Evolutionary conservation across 92 coral and sea anemone genomes (phyloP), one percentile per base, ranked within the genome.

Genomic region (Parazoanthus atlanticus): DNA sequence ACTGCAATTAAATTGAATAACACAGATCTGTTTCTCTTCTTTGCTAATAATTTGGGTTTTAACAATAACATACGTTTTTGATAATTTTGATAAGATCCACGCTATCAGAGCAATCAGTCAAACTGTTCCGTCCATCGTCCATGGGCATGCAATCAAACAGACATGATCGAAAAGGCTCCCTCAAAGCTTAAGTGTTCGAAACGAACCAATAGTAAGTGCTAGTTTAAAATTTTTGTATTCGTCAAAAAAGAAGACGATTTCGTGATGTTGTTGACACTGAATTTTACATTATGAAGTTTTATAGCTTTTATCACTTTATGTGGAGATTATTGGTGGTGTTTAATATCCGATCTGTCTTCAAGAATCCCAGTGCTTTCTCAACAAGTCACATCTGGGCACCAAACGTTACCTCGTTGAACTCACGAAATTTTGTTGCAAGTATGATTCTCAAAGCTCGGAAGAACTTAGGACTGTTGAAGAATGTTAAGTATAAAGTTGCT

Each of bases 201-300:
- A 80, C 34, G 30, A 13, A 52, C 6, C 31, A 41, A 66, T 23
- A 79, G 28, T 49, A 29, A 69, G 32, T 3, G 36, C 25, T 8
- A 30, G 21, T 34, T 54, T 30, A 32, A 80, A 80, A 32, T 32
- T 67, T 65, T 25, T 33, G 16, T 34, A 25, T 36, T 82, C 25
- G 76, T 65, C 17, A 47, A 82, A 25, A n/a, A 40, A 46, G 36
- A 83, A 23, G 58, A 83, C 28, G n/a, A 26, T 46, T 83, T 83
- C 77, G 78, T 83, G 86, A 83, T 41, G 58, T 28, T 83, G 76
- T 28, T 71, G 38, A 71, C 56, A 46, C 30, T 52, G 61, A 83
- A 43, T 83, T 83, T 41, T 30, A 29, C 77, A 46, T 67, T 26
- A 71, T 41, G 77, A 29, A 54, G 86, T 67, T 67, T 69, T 41